phyloP scores from a whole-genome alignment of 2,797 vertebrate species.

The Lateolabrax maculatus region DNA sequence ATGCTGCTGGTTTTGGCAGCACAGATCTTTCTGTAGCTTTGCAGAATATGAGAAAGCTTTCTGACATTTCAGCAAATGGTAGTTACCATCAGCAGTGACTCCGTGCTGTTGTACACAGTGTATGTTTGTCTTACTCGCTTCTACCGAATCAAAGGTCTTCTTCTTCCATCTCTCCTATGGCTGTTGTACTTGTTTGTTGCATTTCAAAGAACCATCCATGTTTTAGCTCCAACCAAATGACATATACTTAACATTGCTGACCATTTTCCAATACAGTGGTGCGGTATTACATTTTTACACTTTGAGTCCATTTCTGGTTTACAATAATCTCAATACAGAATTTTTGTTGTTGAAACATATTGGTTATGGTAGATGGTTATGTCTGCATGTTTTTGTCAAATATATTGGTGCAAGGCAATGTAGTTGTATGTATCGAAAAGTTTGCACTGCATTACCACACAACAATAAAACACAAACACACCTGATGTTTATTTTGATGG shows the following conservation, averaged over 20 bases:
- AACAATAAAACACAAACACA: background rate
- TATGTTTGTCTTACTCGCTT: background rate
- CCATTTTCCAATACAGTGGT: background rate
- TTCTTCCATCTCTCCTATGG: background rate
- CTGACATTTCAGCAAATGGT: slow-evolving; percentile 49
- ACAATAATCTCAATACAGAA: background rate
- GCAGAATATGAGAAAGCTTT: slow-evolving; percentile 58
- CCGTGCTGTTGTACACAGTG: slow-evolving; percentile 19
- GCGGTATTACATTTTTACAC: background rate
- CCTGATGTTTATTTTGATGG: background rate
- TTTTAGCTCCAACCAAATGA: background rate
- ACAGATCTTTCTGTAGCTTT: slow-evolving; percentile 35
- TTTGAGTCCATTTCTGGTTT: background rate
- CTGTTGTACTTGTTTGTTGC: background rate
- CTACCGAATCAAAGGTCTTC: background rate
- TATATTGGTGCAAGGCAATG: background rate
- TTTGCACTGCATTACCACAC: background rate
- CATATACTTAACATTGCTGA: background rate
- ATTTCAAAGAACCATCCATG: background rate
- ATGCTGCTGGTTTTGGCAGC: slow-evolving; percentile 29
- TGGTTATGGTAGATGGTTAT: background rate
- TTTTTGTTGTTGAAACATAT: no score
- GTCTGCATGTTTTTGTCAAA: background rate
- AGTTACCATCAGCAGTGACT: slow-evolving; percentile 24
- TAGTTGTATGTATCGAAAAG: background rate